These are phyloP conservation scores for Melanaphis sacchari DNA, from an alignment of 1,140 invertebrate genomes.

Conservation along the genomic window DNA sequence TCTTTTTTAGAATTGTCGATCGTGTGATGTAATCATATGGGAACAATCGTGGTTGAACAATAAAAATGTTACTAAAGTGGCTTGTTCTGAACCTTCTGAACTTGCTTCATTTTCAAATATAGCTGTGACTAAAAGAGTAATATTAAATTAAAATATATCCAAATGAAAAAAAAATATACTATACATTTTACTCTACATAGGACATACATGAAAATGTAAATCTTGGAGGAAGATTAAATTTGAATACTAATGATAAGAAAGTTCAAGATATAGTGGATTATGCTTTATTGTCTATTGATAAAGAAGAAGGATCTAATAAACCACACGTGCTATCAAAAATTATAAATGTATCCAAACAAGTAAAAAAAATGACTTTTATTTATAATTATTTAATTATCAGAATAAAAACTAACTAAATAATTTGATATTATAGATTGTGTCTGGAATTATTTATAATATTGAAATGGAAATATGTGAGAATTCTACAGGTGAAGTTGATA, in stretches of 20 bases:
- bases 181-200: neutral
- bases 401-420: neutral
- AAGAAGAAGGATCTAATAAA: conserved; percentile 29
- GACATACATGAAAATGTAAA: conserved; percentile 46
- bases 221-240: neutral
- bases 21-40: conserved; percentile 69
- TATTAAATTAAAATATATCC: neutral
- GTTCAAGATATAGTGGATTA: conserved; percentile 42
- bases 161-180: neutral
- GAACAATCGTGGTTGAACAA: conserved; percentile 71
- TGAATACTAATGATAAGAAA: conserved; percentile 19
- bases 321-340: conserved; percentile 46
- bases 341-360: conserved; percentile 38
- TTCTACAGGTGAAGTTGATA: neutral
- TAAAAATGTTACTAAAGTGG: conserved; percentile 62
- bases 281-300: neutral
- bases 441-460: conserved; percentile 46
- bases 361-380: neutral
- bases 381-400: neutral
- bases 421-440: conserved; percentile 30
- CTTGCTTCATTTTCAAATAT: neutral
- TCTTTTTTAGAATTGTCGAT: conserved; percentile 58
- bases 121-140: conserved; percentile 40
- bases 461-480: conserved; percentile 47
- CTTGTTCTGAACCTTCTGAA: conserved; percentile 49